Base-by-base conservation (phyloP, 1,140 invertebrate species). In the Rhagoletis zephyria region DNA sequence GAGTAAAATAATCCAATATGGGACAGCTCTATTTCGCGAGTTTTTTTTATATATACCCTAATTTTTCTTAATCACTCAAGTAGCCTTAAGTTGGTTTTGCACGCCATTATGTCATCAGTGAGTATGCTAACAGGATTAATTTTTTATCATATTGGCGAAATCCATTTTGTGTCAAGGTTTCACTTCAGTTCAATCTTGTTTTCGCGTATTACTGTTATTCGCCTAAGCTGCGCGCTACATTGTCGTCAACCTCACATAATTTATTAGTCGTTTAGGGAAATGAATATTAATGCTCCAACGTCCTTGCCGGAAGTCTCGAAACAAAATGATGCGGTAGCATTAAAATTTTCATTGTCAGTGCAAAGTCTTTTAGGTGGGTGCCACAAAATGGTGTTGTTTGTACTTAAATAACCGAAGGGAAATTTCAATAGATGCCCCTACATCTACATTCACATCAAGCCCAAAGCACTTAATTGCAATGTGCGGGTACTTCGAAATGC, bases 181-280 rank as follows among this genome's bases (percentile, higher is more conserved):
- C 30, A 30, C 70, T 77, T 16, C 16, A 16, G 10, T 3, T 2
- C 45, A 19, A 77, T 19, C 45, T n/a, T 12, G 45, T 45, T 16
- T 77, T 51, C 12, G 48, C 74, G 19, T n/a, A 81, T 81, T 81
- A 59, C 51, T 81, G n/a, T 51, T 30, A 81, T 81, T 81, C 48
- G 14, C 14, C n/a, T 19, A 56, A 81, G n/a, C 48, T 63, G 12
- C 1, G 12, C 30, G 56, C 48, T 56, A 81, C 16, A 81, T 14
- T 30, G 45, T 48, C 4, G 40, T 56, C 51, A 56, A 48, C 48
- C 16, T 48, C 5, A 81, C 2, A 56, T 81, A 56, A 81, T 81
- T 81, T 81, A 81, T 81, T 10, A 81, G 56, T n/a, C 74, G 48
- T n/a, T 81, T 81, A 81, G 48, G 74, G 74, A 81, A 81, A 81